Percentiles rank a stretch among this genome's conserved stretches.
phyloP scores from a whole-genome alignment of 1,140 invertebrate species.

The Achatina immaculata region DNA sequence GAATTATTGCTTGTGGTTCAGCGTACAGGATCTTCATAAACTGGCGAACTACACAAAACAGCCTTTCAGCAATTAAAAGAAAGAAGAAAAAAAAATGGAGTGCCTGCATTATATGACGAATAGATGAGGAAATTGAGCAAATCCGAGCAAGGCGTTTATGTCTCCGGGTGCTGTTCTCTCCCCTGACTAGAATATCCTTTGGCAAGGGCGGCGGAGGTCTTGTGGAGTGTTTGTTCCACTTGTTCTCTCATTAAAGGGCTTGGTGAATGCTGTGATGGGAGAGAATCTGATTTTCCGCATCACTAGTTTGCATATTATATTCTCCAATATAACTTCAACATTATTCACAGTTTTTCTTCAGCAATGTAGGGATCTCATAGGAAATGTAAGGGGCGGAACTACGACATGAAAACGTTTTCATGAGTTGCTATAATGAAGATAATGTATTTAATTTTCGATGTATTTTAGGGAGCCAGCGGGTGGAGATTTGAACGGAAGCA shows the following conservation, averaged over 20 bases:
- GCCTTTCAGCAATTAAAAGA: background rate
- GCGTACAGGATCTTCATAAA: background rate
- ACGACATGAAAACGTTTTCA: background rate
- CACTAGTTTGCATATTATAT: background rate
- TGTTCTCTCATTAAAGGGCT: slow-evolving; percentile 30
- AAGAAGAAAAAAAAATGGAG: background rate
- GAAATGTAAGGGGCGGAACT: background rate
- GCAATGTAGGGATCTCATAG: background rate
- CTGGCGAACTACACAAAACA: background rate
- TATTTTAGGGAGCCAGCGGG: background rate
- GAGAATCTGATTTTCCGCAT: slow-evolving; percentile 30
- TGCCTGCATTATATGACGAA: slow-evolving; percentile 10
- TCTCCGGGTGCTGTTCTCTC: background rate
- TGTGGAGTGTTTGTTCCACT: slow-evolving; percentile 12
- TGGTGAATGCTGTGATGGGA: background rate
- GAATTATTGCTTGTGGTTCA: background rate
- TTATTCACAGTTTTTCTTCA: background rate
- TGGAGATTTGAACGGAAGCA: background rate
- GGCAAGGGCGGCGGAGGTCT: background rate
- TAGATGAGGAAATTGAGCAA: slow-evolving; percentile 34
- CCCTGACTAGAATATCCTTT: slow-evolving; percentile 13
- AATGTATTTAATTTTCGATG: background rate
- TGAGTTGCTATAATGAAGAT: background rate
- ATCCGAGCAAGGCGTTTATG: slow-evolving; percentile 2
- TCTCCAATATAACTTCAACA: background rate